Base-by-base conservation (phyloP, 2,888 invertebrate genomes). In the Agrochola litura region DNA sequence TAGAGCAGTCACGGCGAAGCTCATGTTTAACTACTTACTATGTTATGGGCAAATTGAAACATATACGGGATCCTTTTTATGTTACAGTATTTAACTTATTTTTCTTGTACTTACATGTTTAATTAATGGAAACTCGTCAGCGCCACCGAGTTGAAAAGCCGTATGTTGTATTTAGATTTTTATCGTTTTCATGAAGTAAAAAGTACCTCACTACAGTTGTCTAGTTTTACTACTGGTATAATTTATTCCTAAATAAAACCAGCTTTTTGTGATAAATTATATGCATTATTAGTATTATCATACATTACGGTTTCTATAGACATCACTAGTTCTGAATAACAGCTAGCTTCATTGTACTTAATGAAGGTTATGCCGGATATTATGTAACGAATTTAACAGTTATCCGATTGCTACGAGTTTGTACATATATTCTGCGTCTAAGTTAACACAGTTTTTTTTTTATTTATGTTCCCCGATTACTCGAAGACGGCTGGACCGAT, bases 261-360 rank as follows among this genome's bases (percentile, higher is more conserved):
- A 52, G 12, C 8, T 49, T 63, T 58, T 54, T 71, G 41, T 71
- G 37, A 54, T 37, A 60, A 84, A 75, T 68, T n/a, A 30, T 49
- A 58, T 73, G 37, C 43, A 56, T 54, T 58, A 63, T 25, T 41
- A 37, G 16, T 61, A 76, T 76, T 74, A 63, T 68, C 69, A 65
- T 70, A 77, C 64, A 66, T 78, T 78, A 73, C 58, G n/a, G 54
- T 60, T 73, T n/a, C n/a, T 64, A 79, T 64, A 75, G 58, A 76
- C 58, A 69, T 67, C 80, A 76, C 76, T 76, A 74, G 65, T 66
- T 67, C 61, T 58, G 56, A 43, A 41, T 75, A 75, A 77, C 49
- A 30, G 49, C 71, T 41, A 41, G 66, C 41, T 83, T 56, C n/a
- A 76, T 76, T 85, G 78, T 54, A 43, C 52, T 22, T 63, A 78